Percentiles rank a stretch among this genome's conserved stretches.
Evolutionary conservation across 2,888 invertebrate genomes (phyloP).

Genomic region (Lasioglossum leucozonium): DNA sequence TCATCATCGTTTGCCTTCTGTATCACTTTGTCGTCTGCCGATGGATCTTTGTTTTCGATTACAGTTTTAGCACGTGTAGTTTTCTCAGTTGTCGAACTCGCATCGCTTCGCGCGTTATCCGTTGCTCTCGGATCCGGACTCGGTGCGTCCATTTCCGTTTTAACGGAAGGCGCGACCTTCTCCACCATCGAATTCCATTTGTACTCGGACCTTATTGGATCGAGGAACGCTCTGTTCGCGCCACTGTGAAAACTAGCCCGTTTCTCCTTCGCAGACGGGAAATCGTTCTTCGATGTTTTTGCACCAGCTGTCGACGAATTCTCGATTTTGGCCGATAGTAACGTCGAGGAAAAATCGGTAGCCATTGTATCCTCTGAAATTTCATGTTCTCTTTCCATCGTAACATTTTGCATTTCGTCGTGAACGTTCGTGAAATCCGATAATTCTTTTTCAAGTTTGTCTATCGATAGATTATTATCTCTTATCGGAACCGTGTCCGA

Average conservation of each 20-base stretch:
- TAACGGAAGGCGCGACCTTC: conserved; percentile 35
- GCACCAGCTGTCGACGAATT: not conserved
- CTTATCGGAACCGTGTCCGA: not conserved
- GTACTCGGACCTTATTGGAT: conserved; percentile 61
- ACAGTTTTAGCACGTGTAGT: not conserved
- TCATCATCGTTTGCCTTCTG: not conserved
- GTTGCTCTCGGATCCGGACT: not conserved
- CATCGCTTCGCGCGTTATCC: conserved; percentile 6
- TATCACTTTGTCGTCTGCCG: not conserved
- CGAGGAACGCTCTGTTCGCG: conserved; percentile 77
- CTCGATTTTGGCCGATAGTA: conserved; percentile 43
- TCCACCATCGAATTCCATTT: conserved; percentile 30
- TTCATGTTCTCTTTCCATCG: not conserved
- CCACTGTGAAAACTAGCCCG: conserved; percentile 79
- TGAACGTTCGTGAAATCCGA: not conserved
- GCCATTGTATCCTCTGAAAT: conserved; percentile 41
- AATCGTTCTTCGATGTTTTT: conserved; percentile 51
- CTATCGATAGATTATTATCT: not conserved
- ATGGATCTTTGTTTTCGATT: conserved; percentile 4
- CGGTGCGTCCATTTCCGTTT: conserved; percentile 26
- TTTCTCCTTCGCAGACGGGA: conserved; percentile 72
- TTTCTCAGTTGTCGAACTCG: not conserved
- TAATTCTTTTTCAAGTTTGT: not conserved
- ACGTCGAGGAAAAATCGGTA: conserved; percentile 53
- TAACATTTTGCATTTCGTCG: not conserved